A percentile compares a stretch with the other conserved stretches of the same genome.
Conservation (phyloP, 1,140 invertebrate species). For the Ceratosolen fusciceps region DNA sequence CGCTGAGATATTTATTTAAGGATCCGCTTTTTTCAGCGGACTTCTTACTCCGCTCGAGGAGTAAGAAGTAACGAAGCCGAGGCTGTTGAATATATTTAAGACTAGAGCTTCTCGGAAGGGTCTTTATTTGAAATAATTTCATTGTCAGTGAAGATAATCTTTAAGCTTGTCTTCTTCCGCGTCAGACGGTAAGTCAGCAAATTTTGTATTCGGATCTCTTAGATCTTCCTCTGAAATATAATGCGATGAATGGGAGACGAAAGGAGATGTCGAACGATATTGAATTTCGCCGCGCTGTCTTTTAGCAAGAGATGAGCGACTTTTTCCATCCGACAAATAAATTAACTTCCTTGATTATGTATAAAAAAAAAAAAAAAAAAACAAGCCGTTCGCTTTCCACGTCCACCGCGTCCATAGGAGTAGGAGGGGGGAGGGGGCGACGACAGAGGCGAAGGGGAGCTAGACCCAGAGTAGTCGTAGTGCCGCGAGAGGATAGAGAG, state of each 20-base stretch:
- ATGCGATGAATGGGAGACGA: conserved; percentile 15
- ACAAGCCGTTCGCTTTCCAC: not conserved
- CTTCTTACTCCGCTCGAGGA: too few relatives aligned
- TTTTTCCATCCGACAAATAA: not conserved
- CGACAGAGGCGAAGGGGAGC: too few relatives aligned
- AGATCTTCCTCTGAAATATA: conserved; percentile 34
- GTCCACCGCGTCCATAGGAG: not conserved
- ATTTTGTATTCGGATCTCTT: conserved; percentile 37
- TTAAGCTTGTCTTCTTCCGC: conserved; percentile 6
- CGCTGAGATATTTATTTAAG: too few relatives aligned
- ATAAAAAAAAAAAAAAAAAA: too few relatives aligned
- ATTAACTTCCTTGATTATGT: not conserved
- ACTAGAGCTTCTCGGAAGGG: not conserved
- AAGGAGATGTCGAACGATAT: conserved; percentile 36
- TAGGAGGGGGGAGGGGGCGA: not conserved
- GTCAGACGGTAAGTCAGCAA: conserved; percentile 30
- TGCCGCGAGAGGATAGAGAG: not conserved
- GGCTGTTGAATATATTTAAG: not conserved
- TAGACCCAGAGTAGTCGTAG: not conserved
- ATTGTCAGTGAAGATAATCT: not conserved
- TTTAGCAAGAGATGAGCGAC: not conserved
- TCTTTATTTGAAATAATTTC: conserved; percentile 22
- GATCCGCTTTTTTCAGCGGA: too few relatives aligned
- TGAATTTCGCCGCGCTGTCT: conserved; percentile 25
- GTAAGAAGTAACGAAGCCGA: not conserved